phyloP scores from a whole-genome alignment of 2,888 invertebrate genomes.

The Cephonodes hylas region DNA sequence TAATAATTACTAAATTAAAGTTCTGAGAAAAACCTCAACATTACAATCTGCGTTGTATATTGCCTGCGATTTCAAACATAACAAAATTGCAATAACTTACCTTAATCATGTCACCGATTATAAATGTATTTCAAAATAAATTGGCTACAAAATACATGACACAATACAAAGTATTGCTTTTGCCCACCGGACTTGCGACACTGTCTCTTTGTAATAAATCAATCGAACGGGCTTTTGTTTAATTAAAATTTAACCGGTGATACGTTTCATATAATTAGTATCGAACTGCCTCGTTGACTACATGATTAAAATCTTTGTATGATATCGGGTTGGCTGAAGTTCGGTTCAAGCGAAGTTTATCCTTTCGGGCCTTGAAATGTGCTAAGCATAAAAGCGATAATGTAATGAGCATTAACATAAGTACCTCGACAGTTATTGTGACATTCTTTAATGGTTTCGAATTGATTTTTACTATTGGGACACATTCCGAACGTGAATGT shows the following conservation, averaged over 20 bases:
- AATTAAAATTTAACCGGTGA: not conserved
- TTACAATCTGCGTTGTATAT: not conserved
- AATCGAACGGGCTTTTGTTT: not conserved
- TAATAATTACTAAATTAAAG: too few species aligned
- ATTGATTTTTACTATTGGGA: slow-evolving; percentile 36
- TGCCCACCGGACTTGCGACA: not conserved
- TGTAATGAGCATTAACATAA: not conserved
- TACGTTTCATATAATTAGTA: not conserved
- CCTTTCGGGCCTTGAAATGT: too few species aligned
- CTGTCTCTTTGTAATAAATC: not conserved
- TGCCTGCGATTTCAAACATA: not conserved
- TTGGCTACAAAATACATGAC: not conserved
- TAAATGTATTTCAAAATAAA: not conserved
- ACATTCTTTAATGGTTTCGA: slow-evolving; percentile 34
- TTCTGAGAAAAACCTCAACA: too few species aligned
- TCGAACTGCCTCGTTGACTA: too few species aligned
- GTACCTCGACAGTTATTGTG: slow-evolving; percentile 41
- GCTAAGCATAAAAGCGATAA: too few species aligned
- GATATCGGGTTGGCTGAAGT: too few species aligned
- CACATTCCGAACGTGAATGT: slow-evolving; percentile 37
- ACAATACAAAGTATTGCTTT: not conserved
- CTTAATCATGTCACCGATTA: not conserved
- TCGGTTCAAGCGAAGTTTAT: too few species aligned
- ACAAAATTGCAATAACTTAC: not conserved
- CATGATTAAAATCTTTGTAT: too few species aligned